Conservation (phyloP, 2,888 invertebrate genomes). For the Blastobasis adustella region DNA sequence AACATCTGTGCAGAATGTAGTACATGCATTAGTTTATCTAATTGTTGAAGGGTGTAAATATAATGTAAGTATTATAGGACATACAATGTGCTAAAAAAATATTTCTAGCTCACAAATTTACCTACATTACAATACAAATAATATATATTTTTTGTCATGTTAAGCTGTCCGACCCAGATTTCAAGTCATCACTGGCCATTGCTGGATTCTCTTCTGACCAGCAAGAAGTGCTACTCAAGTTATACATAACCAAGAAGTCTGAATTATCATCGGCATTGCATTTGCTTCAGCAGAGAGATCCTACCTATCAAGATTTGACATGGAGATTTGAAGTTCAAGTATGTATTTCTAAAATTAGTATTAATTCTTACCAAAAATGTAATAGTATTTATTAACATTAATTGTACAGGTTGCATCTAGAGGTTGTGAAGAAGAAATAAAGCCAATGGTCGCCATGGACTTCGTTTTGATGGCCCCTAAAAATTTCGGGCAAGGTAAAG, state of each 20-base stretch:
- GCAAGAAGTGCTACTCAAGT: conserved; percentile 72
- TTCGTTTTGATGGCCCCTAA: conserved; percentile 53
- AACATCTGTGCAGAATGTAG: conserved; percentile 75
- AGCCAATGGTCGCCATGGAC: conserved; percentile 54
- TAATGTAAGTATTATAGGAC: conserved; percentile 63
- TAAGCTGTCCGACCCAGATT: conserved; percentile 56
- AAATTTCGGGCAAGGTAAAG: conserved; percentile 33
- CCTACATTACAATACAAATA: conserved; percentile 2
- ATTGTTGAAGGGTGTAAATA: conserved; percentile 82
- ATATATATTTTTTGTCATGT: conserved; percentile 14
- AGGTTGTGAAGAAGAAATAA: conserved; percentile 37
- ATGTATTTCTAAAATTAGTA: conserved; percentile 4
- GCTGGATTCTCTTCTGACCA: conserved; percentile 77
- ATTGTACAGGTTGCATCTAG: conserved; percentile 49
- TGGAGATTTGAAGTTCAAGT: conserved; percentile 69
- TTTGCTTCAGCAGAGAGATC: conserved; percentile 55
- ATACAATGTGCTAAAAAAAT: conserved; percentile 1
- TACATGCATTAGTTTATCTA: conserved; percentile 84
- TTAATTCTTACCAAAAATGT: not conserved
- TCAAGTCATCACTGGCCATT: conserved; percentile 56
- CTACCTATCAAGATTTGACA: conserved; percentile 52
- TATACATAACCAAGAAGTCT: conserved; percentile 72
- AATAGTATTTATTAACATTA: not conserved
- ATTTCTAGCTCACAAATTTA: no score
- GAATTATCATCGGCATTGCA: conserved; percentile 69